These are phyloP conservation scores for Epiblema foenella DNA, from an alignment of 2,888 invertebrate species.

Conservation along the genomic window DNA sequence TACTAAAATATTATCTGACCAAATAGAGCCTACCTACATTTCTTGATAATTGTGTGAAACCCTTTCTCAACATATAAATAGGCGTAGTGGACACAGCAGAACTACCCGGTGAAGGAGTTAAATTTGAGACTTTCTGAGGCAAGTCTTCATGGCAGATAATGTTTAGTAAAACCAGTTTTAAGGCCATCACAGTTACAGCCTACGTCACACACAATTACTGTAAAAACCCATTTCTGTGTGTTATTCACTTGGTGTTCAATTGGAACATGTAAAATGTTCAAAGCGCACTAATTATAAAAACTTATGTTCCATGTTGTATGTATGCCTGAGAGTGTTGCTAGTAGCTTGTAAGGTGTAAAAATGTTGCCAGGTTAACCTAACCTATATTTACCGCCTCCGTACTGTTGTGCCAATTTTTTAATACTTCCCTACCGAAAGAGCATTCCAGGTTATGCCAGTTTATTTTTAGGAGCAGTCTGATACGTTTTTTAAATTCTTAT, in stretches of 20 bases:
- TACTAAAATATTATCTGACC: constrained; percentile 10
- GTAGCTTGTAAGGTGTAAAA: constrained; percentile 65
- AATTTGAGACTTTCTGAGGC: not conserved
- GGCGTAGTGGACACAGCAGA: not conserved
- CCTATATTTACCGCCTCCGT: constrained; percentile 55
- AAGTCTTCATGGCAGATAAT: not conserved
- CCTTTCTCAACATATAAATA: not conserved
- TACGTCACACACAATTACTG: constrained; percentile 2
- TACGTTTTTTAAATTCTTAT: not conserved
- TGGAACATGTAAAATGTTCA: not conserved
- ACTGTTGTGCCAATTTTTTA: constrained; percentile 71
- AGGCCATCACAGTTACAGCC: not conserved
- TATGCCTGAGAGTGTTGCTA: constrained; percentile 60
- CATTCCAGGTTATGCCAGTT: constrained; percentile 59
- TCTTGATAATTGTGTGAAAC: not conserved
- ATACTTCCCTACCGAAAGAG: constrained; percentile 52
- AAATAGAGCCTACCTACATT: not conserved
- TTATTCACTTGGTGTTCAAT: constrained; percentile 28
- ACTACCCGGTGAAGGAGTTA: not conserved
- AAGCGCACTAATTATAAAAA: constrained; percentile 48
- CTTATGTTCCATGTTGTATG: constrained; percentile 65
- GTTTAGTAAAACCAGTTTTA: not conserved
- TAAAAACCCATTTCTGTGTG: constrained; percentile 7
- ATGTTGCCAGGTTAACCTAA: constrained; percentile 63
- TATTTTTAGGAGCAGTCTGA: constrained; percentile 40